A percentile compares a stretch with the other conserved stretches of the same genome.
Evolutionary conservation across 1,140 invertebrate species (phyloP).

Genomic region (Maconellicoccus hirsutus): DNA sequence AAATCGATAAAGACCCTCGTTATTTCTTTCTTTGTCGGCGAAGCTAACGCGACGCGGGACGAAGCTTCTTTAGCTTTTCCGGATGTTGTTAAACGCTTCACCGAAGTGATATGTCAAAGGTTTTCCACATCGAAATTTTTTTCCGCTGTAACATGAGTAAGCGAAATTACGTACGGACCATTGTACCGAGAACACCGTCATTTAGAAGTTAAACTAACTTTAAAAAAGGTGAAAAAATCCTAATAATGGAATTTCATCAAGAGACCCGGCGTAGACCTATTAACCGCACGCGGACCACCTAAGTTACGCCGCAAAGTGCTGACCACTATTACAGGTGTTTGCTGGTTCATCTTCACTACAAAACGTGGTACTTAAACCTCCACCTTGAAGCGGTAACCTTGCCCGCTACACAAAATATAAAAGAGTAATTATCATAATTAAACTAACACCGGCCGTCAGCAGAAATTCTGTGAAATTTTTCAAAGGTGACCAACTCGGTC

Average conservation of each 20-base stretch:
- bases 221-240: too few relatives aligned
- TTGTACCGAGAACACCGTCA: neutral
- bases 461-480: neutral
- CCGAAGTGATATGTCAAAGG: neutral
- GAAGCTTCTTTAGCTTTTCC: neutral
- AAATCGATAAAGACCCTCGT: neutral
- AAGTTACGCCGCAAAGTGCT: neutral
- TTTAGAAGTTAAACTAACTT: neutral
- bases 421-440: neutral
- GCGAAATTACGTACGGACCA: neutral
- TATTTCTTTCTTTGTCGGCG: neutral
- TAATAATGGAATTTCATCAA: neutral
- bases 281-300: slow-evolving; percentile 6
- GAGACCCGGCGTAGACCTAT: neutral
- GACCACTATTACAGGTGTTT: neutral
- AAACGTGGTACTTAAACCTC: neutral
- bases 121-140: neutral
- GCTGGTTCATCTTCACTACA: neutral
- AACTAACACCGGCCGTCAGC: neutral
- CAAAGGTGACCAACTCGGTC: too few relatives aligned
- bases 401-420: neutral
- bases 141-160: neutral
- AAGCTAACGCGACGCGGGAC: neutral
- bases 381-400: neutral
- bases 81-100: slow-evolving; percentile 3